Percentiles rank a stretch among this genome's conserved stretches.
Conservation (phyloP, 2,797 vertebrate genomes). For the Lithobates sylvaticus region DNA sequence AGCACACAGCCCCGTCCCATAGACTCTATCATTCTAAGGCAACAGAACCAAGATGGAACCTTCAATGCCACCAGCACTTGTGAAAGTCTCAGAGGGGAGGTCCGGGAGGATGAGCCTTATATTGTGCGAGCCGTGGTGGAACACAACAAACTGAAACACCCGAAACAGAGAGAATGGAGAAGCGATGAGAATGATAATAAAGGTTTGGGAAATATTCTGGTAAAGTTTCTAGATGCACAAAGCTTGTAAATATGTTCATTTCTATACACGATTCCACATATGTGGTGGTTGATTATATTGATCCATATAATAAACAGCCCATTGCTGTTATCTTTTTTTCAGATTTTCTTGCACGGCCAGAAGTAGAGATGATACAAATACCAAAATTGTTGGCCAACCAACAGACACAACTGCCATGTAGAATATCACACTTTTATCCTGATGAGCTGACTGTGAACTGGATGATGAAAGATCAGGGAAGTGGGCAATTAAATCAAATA, state of each 20-base stretch:
- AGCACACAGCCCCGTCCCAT: not conserved
- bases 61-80: constrained; percentile 35
- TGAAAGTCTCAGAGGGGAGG: constrained; percentile 21
- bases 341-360: constrained; percentile 22
- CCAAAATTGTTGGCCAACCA: not conserved
- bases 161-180: constrained; percentile 6
- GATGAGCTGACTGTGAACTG: constrained; percentile 20
- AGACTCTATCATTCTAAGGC: not conserved
- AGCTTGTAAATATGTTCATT: too few relatives aligned
- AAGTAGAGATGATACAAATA: not conserved
- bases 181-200: not conserved
- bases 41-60: constrained; percentile 37
- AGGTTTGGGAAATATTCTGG: not conserved
- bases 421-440: not conserved
- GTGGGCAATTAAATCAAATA: not conserved
- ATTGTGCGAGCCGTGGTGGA: not conserved
- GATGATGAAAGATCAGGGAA: not conserved
- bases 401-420: constrained; percentile 2
- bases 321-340: not conserved
- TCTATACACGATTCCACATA: too few relatives aligned
- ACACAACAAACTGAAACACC: constrained; percentile 7
- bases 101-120: not conserved
- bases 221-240: too few relatives aligned
- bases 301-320: too few relatives aligned
- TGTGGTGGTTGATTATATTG: too few relatives aligned